phyloP scores from a whole-genome alignment of 1,140 invertebrate species.

The Batillaria attramentaria region DNA sequence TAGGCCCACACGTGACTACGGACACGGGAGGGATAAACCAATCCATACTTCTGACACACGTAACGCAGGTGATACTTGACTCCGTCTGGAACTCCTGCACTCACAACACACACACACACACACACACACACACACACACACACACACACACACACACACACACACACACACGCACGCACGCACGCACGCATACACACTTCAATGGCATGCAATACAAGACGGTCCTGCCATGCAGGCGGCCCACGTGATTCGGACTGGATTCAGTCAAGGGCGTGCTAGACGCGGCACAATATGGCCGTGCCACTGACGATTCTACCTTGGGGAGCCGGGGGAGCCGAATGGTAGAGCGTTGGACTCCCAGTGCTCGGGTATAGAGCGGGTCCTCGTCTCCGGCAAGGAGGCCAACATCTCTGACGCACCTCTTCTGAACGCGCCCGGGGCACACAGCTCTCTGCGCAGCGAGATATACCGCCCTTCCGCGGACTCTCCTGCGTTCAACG shows the following conservation, averaged over 20 bases:
- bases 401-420: slow-evolving; percentile 19
- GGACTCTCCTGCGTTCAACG: background rate
- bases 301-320: too few species aligned
- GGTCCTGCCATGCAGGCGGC: background rate
- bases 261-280: slow-evolving; percentile 12
- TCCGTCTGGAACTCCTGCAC: background rate
- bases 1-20: background rate
- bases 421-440: background rate
- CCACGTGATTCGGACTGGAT: background rate
- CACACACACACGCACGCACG: background rate
- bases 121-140: slow-evolving; percentile 14
- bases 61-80: background rate
- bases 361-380: background rate
- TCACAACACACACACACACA: background rate
- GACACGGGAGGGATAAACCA: background rate
- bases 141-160: background rate
- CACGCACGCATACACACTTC: background rate
- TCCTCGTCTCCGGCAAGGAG: slow-evolving; percentile 13
- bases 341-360: background rate
- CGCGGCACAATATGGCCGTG: slow-evolving; percentile 8
- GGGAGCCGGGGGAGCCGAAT: background rate
- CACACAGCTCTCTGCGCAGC: background rate
- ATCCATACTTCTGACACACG: background rate
- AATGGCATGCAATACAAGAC: background rate
- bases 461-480: slow-evolving; percentile 18